Evolutionary conservation across 2,113 vertebrate genomes (phyloP).

Genomic region (Brachirus orientalis): DNA sequence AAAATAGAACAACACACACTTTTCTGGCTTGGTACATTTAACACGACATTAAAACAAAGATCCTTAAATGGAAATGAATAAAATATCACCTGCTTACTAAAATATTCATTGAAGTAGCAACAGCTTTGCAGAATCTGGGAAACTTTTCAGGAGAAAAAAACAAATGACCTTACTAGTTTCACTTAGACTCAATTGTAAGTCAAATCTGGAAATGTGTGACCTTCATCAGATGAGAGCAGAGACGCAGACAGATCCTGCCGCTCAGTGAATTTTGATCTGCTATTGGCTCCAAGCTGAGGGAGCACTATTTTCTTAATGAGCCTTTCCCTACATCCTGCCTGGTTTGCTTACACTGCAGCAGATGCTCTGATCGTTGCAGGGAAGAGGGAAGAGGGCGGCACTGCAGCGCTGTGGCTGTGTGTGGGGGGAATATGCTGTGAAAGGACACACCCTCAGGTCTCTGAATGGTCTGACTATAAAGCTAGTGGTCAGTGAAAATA

Average conservation of each 20-base stretch:
- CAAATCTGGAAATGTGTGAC: neutral
- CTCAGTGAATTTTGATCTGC: slow-evolving; percentile 46
- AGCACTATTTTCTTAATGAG: slow-evolving; percentile 57
- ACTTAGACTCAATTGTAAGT: neutral
- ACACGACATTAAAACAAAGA: neutral
- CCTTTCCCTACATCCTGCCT: slow-evolving; percentile 44
- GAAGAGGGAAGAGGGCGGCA: slow-evolving; percentile 27
- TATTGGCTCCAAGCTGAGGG: slow-evolving; percentile 25
- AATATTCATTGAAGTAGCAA: slow-evolving; percentile 49
- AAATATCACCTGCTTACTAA: slow-evolving; percentile 32
- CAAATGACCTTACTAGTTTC: too few species aligned
- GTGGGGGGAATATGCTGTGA: neutral
- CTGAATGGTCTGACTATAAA: neutral
- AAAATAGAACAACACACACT: neutral
- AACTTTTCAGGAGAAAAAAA: neutral
- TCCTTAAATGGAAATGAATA: slow-evolving; percentile 5
- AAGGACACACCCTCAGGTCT: neutral
- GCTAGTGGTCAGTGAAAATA: neutral
- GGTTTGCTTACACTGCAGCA: slow-evolving; percentile 62
- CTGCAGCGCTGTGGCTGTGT: slow-evolving; percentile 38
- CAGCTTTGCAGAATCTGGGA: slow-evolving; percentile 13
- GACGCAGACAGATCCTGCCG: slow-evolving; percentile 4
- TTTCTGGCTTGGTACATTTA: neutral
- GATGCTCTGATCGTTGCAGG: slow-evolving; percentile 35
- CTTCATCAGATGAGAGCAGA: neutral